These are phyloP conservation scores for Podarcis raffonei DNA, from an alignment of 2,113 vertebrate genomes.

Conservation along the genomic window DNA sequence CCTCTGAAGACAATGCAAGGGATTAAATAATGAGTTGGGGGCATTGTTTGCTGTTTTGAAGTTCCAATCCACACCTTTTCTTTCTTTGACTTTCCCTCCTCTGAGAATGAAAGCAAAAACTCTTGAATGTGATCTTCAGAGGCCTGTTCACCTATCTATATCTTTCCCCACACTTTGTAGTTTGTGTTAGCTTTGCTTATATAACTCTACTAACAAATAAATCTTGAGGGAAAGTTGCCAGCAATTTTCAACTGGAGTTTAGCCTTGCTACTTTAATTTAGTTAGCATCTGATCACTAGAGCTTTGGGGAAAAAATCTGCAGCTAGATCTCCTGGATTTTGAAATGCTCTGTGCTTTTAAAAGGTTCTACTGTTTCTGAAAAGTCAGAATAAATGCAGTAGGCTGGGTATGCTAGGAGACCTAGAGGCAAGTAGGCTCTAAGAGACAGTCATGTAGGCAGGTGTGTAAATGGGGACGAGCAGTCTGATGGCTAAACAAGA, in stretches of 20 bases:
- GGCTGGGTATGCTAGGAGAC: neutral
- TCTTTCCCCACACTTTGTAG: neutral
- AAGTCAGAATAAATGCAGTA: neutral
- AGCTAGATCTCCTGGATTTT: neutral
- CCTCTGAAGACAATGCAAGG: neutral
- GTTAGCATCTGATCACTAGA: neutral
- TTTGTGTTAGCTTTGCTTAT: neutral
- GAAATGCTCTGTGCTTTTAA: neutral
- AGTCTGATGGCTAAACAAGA: no score
- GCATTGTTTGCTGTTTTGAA: neutral
- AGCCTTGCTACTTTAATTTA: neutral
- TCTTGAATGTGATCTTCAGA: accelerated
- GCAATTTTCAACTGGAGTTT: neutral
- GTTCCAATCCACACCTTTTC: neutral
- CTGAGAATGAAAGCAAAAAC: neutral
- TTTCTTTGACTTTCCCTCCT: neutral
- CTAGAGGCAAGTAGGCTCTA: neutral
- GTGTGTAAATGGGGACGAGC: no score
- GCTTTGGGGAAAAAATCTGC: neutral
- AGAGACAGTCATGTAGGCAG: neutral
- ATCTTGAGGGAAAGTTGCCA: neutral
- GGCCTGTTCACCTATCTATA: neutral
- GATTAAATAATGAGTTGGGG: neutral
- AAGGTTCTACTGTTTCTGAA: conserved; percentile 8
- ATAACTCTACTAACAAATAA: neutral